Conservation (phyloP, 2,113 vertebrate genomes). For the Gymnorhina tibicen region DNA sequence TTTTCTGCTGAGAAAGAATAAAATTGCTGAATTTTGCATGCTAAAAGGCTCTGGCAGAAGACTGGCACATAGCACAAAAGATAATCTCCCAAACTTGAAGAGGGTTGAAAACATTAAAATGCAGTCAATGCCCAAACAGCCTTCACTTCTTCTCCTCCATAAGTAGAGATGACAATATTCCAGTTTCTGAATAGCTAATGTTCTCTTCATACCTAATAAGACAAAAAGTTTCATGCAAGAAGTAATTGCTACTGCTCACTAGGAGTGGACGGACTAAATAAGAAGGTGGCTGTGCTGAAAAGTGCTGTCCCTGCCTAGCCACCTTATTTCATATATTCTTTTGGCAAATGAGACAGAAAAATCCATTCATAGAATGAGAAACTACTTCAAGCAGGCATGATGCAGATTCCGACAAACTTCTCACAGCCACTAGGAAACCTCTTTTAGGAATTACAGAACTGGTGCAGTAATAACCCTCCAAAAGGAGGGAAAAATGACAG, state of each 20-base stretch:
- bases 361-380: background rate
- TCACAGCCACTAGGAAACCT: background rate
- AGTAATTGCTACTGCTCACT: background rate
- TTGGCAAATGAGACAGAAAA: background rate
- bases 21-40: background rate
- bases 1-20: background rate
- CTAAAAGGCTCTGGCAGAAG: background rate
- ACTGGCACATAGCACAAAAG: background rate
- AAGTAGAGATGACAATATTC: background rate
- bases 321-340: background rate
- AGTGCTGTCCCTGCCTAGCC: background rate
- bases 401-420: background rate
- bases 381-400: background rate
- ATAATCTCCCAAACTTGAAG: background rate
- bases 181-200: background rate
- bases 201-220: background rate
- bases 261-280: background rate
- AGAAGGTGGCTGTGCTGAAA: background rate
- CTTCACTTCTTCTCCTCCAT: background rate
- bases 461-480: background rate
- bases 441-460: background rate
- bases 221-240: background rate
- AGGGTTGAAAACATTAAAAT: background rate
- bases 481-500: background rate
- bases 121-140: background rate